Conservation (phyloP, 2,888 invertebrate species). For the Empis stercorea region DNA sequence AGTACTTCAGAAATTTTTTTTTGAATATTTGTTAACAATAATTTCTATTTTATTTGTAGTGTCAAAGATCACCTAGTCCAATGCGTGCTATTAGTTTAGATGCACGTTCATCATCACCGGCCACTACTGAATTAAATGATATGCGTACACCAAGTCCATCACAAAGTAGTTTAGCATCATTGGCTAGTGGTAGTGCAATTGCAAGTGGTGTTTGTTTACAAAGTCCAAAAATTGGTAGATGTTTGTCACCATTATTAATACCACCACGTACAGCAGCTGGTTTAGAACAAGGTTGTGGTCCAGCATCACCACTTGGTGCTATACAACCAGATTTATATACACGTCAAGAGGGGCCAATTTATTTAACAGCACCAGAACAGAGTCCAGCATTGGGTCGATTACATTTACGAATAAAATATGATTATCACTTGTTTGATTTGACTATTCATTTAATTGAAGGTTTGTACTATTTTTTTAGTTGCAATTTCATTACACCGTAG, state of each 20-base stretch:
- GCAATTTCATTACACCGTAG: too few species aligned
- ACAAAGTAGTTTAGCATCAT: constrained; percentile 57
- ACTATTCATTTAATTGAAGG: constrained; percentile 88
- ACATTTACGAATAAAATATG: constrained; percentile 75
- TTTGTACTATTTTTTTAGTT: constrained; percentile 28
- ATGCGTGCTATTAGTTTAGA: constrained; percentile 65
- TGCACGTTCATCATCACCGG: constrained; percentile 51
- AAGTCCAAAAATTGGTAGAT: constrained; percentile 39
- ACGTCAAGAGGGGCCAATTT: constrained; percentile 62
- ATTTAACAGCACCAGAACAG: constrained; percentile 48
- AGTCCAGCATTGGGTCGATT: constrained; percentile 66
- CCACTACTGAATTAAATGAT: constrained; percentile 33
- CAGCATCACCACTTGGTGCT: constrained; percentile 57
- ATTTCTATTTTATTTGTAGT: constrained; percentile 20
- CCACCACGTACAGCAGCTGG: constrained; percentile 47
- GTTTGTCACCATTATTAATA: constrained; percentile 65
- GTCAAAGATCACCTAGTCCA: constrained; percentile 61
- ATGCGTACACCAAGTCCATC: constrained; percentile 51
- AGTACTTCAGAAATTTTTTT: background rate
- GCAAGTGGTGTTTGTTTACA: constrained; percentile 23
- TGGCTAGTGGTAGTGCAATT: constrained; percentile 30
- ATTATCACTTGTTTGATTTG: constrained; percentile 79
- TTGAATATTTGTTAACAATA: background rate
- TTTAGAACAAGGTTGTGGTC: constrained; percentile 30
- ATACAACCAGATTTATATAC: constrained; percentile 81